A percentile compares a stretch with the other conserved stretches of the same genome.
Evolutionary conservation across 2,113 vertebrate species (phyloP).

Genomic region (Eolophus roseicapilla): DNA sequence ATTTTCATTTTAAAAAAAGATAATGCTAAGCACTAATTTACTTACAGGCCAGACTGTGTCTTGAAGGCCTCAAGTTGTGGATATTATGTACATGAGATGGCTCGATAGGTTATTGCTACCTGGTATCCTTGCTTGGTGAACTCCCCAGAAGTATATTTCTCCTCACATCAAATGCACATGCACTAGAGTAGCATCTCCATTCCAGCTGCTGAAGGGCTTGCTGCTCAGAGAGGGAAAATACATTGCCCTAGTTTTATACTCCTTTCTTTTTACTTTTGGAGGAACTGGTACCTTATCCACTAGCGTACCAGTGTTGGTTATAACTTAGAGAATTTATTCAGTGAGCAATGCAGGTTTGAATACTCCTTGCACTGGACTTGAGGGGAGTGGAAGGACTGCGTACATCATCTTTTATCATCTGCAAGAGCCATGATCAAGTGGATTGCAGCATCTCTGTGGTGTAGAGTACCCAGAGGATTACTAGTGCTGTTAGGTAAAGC

Average conservation of each 20-base stretch:
- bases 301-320: not conserved
- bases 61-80: not conserved
- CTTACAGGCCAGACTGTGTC: not conserved
- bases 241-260: not conserved
- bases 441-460: not conserved
- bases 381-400: not conserved
- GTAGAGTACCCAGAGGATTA: not conserved
- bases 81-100: not conserved
- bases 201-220: rapidly evolving
- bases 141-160: not conserved
- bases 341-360: not conserved
- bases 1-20: not conserved
- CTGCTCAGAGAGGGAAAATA: not conserved
- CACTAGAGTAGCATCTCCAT: not conserved
- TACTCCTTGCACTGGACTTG: not conserved
- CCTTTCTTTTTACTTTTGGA: not conserved
- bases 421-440: not conserved
- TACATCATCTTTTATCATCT: not conserved
- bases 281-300: not conserved
- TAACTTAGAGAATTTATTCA: not conserved
- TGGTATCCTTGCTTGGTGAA: not conserved
- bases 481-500: not conserved
- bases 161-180: not conserved
- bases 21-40: not conserved
- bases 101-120: not conserved